Conservation (phyloP, 2,113 vertebrate genomes). For the Vulpes lagopus region DNA sequence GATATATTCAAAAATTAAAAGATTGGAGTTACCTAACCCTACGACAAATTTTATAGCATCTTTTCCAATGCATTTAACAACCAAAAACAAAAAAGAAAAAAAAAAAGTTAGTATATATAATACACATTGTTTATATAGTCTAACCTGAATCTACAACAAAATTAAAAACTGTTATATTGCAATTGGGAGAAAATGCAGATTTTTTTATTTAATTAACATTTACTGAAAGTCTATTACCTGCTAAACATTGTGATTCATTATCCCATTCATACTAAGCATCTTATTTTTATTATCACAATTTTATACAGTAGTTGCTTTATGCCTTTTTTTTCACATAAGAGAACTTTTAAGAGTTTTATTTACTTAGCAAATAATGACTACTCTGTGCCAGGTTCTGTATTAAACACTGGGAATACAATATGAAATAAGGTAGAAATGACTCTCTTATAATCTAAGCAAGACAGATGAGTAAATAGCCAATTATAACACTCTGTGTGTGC, state of each 20-base stretch:
- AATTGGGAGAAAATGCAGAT: neutral
- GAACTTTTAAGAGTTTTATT: neutral
- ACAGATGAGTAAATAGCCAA: neutral
- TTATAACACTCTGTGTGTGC: neutral
- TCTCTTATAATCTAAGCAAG: neutral
- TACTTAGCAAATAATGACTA: neutral
- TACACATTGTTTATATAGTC: neutral
- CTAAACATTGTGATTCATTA: neutral
- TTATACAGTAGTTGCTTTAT: neutral
- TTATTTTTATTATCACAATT: neutral
- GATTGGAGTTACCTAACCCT: neutral
- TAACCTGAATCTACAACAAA: neutral
- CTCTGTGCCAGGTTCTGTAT: neutral
- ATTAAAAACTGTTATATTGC: neutral
- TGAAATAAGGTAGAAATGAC: neutral
- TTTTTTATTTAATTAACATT: neutral
- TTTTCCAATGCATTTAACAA: slow-evolving; percentile 42
- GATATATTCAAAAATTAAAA: neutral
- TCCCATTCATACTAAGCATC: neutral
- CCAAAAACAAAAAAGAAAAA: neutral
- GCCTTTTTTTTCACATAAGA: neutral
- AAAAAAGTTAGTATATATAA: neutral
- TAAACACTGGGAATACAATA: neutral
- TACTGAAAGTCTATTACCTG: neutral
- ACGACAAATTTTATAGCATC: slow-evolving; percentile 40